Percentiles rank a stretch among this genome's conserved stretches.
phyloP scores from a whole-genome alignment of 2,797 vertebrate genomes.

The Syncerus caffer region DNA sequence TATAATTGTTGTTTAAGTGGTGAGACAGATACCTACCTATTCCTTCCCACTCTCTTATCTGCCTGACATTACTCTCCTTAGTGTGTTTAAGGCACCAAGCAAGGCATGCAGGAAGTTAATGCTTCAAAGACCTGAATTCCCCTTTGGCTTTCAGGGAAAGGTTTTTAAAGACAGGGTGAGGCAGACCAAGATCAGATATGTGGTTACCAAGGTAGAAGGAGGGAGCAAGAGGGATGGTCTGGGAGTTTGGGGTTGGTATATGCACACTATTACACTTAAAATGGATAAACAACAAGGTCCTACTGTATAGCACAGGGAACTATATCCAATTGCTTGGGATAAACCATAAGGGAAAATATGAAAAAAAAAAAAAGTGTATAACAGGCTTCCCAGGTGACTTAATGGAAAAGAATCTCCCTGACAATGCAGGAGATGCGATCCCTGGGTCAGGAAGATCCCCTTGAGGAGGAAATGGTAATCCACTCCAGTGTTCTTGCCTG shows the following conservation, averaged over 20 bases:
- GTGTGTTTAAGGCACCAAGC: not conserved
- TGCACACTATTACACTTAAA: not conserved
- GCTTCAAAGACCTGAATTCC: not conserved
- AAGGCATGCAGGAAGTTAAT: not conserved
- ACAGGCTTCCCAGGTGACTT: not conserved
- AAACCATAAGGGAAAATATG: not conserved
- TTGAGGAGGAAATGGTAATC: not conserved
- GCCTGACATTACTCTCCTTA: not conserved
- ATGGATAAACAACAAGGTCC: not conserved
- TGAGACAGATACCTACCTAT: not conserved
- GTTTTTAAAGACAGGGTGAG: not conserved
- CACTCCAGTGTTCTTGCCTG: not conserved
- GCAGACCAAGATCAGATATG: not conserved
- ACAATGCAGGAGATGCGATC: not conserved
- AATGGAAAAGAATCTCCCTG: not conserved
- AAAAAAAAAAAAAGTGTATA: not conserved
- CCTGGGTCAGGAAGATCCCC: not conserved
- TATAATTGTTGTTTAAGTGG: not conserved
- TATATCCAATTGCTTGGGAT: not conserved
- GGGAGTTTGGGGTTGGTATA: not conserved
- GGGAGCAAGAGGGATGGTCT: not conserved
- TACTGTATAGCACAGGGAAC: not conserved
- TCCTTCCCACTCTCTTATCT: not conserved
- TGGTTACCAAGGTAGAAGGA: not conserved
- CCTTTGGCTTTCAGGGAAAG: not conserved